These are phyloP conservation scores for Apteryx mantelli DNA, from an alignment of 2,113 vertebrate species.

Conservation along the genomic window DNA sequence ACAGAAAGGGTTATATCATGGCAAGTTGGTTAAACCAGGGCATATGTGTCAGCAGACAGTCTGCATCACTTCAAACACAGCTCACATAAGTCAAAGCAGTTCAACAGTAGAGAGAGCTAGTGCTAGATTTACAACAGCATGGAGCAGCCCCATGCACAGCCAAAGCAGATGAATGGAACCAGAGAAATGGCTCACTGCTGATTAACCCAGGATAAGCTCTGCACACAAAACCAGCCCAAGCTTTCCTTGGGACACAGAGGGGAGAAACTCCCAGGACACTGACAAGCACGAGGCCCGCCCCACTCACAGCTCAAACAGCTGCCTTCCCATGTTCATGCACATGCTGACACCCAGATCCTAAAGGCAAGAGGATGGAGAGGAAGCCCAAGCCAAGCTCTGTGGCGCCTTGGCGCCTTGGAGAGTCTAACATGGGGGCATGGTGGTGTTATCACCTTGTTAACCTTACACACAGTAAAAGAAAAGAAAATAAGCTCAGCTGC, in stretches of 20 bases:
- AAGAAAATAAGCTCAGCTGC: background rate
- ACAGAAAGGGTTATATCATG: background rate
- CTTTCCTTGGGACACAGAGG: background rate
- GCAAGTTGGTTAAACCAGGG: background rate
- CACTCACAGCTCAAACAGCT: background rate
- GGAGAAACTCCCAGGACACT: background rate
- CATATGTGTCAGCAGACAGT: background rate
- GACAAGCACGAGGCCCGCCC: background rate
- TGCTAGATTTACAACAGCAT: too few species aligned
- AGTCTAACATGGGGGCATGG: background rate
- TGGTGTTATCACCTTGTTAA: background rate
- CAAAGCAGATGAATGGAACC: background rate
- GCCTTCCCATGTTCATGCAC: background rate
- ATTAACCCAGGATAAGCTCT: background rate
- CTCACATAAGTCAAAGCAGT: background rate
- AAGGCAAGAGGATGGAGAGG: background rate
- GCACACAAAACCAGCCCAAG: background rate
- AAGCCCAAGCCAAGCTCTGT: background rate
- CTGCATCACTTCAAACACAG: background rate
- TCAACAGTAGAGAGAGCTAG: background rate
- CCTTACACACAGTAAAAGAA: background rate
- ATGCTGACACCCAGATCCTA: background rate
- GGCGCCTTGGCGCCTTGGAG: accelerated
- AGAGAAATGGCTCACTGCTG: background rate
- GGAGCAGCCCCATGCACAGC: background rate